Percentiles rank a stretch among this genome's conserved stretches.
phyloP scores from a whole-genome alignment of 2,888 invertebrate species.

The Notodonta ziczac region DNA sequence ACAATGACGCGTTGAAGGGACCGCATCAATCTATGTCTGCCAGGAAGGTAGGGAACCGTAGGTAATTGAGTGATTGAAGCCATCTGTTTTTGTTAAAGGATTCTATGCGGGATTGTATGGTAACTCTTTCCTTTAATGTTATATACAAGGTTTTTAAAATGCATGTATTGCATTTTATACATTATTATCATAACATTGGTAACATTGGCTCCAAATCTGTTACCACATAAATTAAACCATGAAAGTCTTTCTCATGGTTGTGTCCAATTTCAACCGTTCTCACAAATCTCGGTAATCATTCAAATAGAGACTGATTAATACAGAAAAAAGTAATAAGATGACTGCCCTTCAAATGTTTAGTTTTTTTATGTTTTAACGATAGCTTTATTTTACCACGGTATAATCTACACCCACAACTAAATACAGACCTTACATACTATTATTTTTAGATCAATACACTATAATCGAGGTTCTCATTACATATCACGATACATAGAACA shows the following conservation, averaged over 20 bases:
- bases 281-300: too few relatives aligned
- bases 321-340: too few relatives aligned
- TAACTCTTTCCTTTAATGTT: background rate
- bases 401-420: background rate
- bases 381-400: too few relatives aligned
- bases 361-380: too few relatives aligned
- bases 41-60: conserved; percentile 28
- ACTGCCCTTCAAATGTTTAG: too few relatives aligned
- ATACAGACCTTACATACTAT: background rate
- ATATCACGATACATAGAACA: conserved; percentile 26
- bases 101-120: background rate
- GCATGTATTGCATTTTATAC: too few relatives aligned
- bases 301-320: too few relatives aligned
- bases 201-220: too few relatives aligned
- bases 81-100: conserved; percentile 28
- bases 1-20: conserved; percentile 61
- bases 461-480: conserved; percentile 14
- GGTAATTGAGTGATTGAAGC: conserved; percentile 44
- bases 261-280: too few relatives aligned
- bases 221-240: too few relatives aligned
- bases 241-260: too few relatives aligned
- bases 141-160: background rate
- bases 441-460: conserved; percentile 10
- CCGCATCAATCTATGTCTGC: conserved; percentile 59
- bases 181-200: too few relatives aligned